A percentile compares a stretch with the other conserved stretches of the same genome.
phyloP scores from a whole-genome alignment of 2,113 vertebrate species.

The Neoarius graeffei region DNA sequence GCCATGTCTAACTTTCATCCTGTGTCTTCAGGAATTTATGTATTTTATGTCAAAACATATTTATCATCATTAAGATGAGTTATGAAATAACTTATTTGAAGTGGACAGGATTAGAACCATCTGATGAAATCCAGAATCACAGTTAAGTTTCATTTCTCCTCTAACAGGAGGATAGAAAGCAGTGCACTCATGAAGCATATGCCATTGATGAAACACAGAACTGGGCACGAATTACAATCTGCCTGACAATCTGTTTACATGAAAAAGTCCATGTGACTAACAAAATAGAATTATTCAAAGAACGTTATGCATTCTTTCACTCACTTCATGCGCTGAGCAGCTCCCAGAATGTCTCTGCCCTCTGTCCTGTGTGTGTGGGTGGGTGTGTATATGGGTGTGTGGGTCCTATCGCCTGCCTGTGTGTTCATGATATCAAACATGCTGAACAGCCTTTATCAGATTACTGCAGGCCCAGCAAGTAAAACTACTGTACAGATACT shows the following conservation, averaged over 20 bases:
- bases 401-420: neutral
- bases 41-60: neutral
- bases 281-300: neutral
- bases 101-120: neutral
- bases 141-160: conserved; percentile 29
- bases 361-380: neutral
- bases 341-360: neutral
- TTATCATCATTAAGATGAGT: neutral
- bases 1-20: neutral
- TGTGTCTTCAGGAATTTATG: neutral
- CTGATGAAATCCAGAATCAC: neutral
- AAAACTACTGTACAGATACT: neutral
- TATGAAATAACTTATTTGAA: neutral
- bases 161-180: neutral
- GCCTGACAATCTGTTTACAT: too few species aligned
- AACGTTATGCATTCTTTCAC: neutral
- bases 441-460: neutral
- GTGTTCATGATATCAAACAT: neutral
- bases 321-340: conserved; percentile 4
- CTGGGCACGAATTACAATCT: neutral
- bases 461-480: neutral
- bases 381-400: neutral
- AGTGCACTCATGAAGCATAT: neutral
- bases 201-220: neutral
- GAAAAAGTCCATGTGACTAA: neutral